phyloP scores from a whole-genome alignment of 1,140 invertebrate species.

The Oryctes rhinoceros region DNA sequence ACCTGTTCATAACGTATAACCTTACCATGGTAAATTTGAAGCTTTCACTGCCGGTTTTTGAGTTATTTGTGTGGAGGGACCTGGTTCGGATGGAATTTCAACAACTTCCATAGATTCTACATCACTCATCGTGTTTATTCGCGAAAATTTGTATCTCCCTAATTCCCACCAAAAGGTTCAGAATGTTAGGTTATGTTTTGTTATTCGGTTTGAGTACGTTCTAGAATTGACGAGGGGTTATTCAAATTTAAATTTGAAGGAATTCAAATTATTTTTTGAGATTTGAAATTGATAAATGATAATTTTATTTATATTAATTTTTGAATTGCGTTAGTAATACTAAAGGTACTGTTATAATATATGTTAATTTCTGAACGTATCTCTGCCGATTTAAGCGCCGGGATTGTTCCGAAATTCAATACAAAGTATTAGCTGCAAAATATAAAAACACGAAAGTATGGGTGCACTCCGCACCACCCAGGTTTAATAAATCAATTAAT shows the following conservation, averaged over 20 bases:
- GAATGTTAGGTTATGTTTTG: slow-evolving; percentile 6
- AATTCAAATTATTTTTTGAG: background rate
- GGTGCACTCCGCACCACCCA: too few relatives aligned
- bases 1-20: too few relatives aligned
- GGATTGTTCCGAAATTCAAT: slow-evolving; percentile 13
- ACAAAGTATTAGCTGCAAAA: background rate
- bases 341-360: background rate
- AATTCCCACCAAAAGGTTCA: slow-evolving; percentile 19
- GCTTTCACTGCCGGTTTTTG: slow-evolving; percentile 32
- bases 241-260: background rate
- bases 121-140: background rate
- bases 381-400: background rate
- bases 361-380: background rate
- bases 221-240: background rate
- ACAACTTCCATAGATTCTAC: slow-evolving; percentile 49
- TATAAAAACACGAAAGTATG: background rate
- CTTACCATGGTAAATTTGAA: slow-evolving; percentile 45
- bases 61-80: slow-evolving; percentile 46
- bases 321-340: background rate
- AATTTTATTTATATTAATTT: background rate
- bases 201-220: background rate
- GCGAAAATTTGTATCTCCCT: background rate
- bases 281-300: background rate
- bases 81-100: slow-evolving; percentile 39
- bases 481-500: too few relatives aligned